Conservation (phyloP, 2,888 invertebrate genomes). For the Polydrusus tereticollis region DNA sequence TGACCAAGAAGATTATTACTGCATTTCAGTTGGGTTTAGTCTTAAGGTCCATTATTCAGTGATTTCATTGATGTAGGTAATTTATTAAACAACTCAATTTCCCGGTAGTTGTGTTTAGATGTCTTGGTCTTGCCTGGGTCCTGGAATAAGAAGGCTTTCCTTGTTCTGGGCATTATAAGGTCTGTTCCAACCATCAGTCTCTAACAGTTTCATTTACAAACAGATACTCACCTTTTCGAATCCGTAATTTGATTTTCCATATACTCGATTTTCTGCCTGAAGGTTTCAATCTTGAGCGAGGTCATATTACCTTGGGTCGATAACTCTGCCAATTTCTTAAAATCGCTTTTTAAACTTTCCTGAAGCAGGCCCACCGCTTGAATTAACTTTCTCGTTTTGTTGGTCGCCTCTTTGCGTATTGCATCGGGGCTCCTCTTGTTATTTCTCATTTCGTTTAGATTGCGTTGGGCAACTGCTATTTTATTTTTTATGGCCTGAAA, state of each 20-base stretch:
- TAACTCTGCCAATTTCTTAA: slow-evolving; percentile 44
- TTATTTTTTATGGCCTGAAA: slow-evolving; percentile 50
- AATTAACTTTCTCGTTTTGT: slow-evolving; percentile 53
- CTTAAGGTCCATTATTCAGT: too few species aligned
- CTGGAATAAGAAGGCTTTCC: too few species aligned
- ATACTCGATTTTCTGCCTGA: slow-evolving; percentile 55
- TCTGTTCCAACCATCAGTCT: too few species aligned
- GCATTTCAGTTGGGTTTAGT: too few species aligned
- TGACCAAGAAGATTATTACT: too few species aligned
- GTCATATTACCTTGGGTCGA: slow-evolving; percentile 52
- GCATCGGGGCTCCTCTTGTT: slow-evolving; percentile 54
- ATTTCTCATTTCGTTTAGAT: slow-evolving; percentile 52
- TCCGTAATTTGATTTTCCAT: slow-evolving; percentile 63
- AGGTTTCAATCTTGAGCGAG: slow-evolving; percentile 55
- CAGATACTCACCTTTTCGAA: slow-evolving; percentile 39
- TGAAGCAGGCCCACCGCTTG: slow-evolving; percentile 48
- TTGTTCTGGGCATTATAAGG: too few species aligned
- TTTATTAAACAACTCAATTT: too few species aligned
- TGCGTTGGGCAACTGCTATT: slow-evolving; percentile 50
- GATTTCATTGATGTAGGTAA: too few species aligned
- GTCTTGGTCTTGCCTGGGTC: too few species aligned
- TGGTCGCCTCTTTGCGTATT: slow-evolving; percentile 59
- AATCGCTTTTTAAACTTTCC: slow-evolving; percentile 52
- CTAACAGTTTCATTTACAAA: not conserved
- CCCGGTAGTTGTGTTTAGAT: too few species aligned